Percentiles rank a stretch among this genome's conserved stretches.
These are phyloP conservation scores for Bungarus multicinctus DNA, from an alignment of 2,113 vertebrate genomes.

Conservation along the genomic window DNA sequence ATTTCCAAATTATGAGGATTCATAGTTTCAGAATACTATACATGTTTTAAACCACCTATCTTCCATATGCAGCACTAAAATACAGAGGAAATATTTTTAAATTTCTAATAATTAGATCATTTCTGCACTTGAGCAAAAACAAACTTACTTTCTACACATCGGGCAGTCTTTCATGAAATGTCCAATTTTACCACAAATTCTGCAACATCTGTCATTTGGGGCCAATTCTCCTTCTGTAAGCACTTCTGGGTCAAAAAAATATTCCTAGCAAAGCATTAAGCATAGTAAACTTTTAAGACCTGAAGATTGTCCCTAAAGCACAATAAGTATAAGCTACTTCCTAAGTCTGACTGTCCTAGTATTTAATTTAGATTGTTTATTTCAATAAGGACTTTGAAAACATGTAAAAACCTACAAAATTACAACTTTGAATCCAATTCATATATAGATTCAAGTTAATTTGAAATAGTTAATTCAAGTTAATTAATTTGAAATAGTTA, in stretches of 20 bases:
- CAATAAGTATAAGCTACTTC: neutral
- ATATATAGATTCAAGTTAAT: neutral
- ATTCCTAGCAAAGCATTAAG: slow-evolving; percentile 74
- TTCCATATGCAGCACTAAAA: neutral
- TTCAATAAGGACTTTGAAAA: neutral
- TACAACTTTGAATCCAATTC: neutral
- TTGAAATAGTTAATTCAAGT: neutral
- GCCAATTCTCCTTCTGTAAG: slow-evolving; percentile 91
- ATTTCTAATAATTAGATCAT: neutral
- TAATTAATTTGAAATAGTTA: too few species aligned
- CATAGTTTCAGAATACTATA: accelerated
- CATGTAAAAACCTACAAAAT: neutral
- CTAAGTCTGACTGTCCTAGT: neutral
- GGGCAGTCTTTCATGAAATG: slow-evolving; percentile 97
- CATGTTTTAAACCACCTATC: neutral
- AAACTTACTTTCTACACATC: slow-evolving; percentile 84
- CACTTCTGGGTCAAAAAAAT: slow-evolving; percentile 92
- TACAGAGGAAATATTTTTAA: neutral
- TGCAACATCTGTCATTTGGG: slow-evolving; percentile 93
- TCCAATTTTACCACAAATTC: slow-evolving; percentile 95
- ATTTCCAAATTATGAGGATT: neutral
- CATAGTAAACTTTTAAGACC: slow-evolving; percentile 4
- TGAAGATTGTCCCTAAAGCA: neutral
- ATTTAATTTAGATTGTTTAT: neutral
- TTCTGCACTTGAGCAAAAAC: neutral